These are phyloP conservation scores for Virgularia gustaviana DNA, from an alignment of 92 coral and sea anemone genomes.

Conservation along the genomic window DNA sequence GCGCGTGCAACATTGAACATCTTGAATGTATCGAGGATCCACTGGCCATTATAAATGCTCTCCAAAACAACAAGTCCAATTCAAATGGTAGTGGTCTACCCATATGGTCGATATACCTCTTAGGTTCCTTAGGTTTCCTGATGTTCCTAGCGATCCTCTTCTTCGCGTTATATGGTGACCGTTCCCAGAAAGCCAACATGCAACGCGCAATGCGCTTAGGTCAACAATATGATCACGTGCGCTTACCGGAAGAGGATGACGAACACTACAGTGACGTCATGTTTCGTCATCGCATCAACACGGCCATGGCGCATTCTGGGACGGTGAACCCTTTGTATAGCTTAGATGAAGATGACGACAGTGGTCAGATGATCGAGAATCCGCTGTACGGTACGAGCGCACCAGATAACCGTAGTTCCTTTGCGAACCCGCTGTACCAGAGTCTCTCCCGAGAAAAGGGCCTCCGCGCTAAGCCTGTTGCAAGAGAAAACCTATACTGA, in stretches of 20 bases:
- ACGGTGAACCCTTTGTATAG: constrained; percentile 67
- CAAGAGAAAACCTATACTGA: neutral
- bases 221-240: constrained; percentile 25
- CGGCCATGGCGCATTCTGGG: constrained; percentile 43
- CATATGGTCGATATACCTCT: neutral
- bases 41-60: no score
- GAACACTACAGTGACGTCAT: constrained; percentile 62
- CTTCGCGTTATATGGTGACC: neutral
- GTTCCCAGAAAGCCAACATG: constrained; percentile 12
- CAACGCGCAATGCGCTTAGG: constrained; percentile 35
- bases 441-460: neutral
- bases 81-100: neutral
- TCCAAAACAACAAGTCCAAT: neutral
- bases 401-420: neutral
- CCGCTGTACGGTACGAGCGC: constrained; percentile 3
- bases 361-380: constrained; percentile 1
- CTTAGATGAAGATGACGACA: constrained; percentile 46
- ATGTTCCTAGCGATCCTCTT: neutral
- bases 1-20: neutral
- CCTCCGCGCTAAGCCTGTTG: constrained; percentile 8
- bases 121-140: constrained; percentile 5
- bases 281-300: constrained; percentile 69
- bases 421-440: constrained; percentile 29
- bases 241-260: constrained; percentile 50
- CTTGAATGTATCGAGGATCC: neutral